phyloP scores from a whole-genome alignment of 2,113 vertebrate genomes.

The Ursus arctos region DNA sequence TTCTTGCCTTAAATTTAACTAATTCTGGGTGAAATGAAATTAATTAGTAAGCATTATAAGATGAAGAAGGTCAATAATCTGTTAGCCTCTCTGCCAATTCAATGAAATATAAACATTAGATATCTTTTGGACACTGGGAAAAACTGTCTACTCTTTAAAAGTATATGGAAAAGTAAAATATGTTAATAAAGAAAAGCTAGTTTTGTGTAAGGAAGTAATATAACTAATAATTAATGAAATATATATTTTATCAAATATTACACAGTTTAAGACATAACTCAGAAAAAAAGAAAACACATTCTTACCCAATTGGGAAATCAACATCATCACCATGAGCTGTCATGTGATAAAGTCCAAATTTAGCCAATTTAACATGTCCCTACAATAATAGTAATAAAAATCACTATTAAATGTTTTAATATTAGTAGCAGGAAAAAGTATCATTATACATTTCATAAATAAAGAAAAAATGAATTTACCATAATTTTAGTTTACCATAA shows the following conservation, averaged over 20 bases:
- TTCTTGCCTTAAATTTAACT: slow-evolving; percentile 19
- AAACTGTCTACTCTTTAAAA: neutral
- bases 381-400: slow-evolving; percentile 79
- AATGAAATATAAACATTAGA: neutral
- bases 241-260: neutral
- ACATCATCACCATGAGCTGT: slow-evolving; percentile 97
- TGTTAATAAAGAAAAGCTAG: neutral
- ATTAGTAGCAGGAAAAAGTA: neutral
- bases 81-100: neutral
- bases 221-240: slow-evolving; percentile 22
- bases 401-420: neutral
- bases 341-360: slow-evolving; percentile 99
- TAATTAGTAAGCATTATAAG: neutral
- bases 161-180: slow-evolving; percentile 1
- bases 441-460: slow-evolving; percentile 33
- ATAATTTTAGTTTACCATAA: neutral
- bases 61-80: neutral
- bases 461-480: neutral
- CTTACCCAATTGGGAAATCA: slow-evolving; percentile 99
- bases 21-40: slow-evolving; percentile 44
- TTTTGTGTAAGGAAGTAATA: slow-evolving; percentile 14
- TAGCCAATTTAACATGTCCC: slow-evolving; percentile 96
- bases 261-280: neutral
- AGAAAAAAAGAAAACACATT: slow-evolving; percentile 8
- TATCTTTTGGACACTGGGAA: neutral